Evolutionary conservation across 2,888 invertebrate species (phyloP).

Genomic region (Axea sp.): DNA sequence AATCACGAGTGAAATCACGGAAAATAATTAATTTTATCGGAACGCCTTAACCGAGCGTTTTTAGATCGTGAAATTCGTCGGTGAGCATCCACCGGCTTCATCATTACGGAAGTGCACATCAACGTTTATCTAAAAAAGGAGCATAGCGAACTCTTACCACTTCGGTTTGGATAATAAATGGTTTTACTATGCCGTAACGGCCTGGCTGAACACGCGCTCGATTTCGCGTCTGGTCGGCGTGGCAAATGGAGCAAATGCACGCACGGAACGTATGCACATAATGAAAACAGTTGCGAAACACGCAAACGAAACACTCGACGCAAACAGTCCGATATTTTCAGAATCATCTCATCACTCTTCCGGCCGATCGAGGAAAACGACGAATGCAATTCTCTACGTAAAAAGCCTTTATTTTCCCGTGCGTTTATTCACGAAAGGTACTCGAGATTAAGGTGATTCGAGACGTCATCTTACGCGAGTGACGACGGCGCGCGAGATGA

Average conservation of each 20-base stretch:
- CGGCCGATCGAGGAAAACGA: conserved; percentile 25
- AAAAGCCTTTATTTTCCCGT: conserved; percentile 28
- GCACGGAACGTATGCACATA: conserved; percentile 61
- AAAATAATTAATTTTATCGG: conserved; percentile 62
- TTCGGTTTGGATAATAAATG: conserved; percentile 62
- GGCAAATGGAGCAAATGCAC: conserved; percentile 62
- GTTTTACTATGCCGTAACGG: conserved; percentile 59
- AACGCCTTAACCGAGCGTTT: conserved; percentile 53
- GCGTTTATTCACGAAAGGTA: conserved; percentile 10
- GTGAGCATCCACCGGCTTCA: conserved; percentile 56
- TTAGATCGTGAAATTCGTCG: conserved; percentile 62
- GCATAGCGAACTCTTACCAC: conserved; percentile 59
- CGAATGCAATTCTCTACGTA: conserved; percentile 18
- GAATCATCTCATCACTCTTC: conserved; percentile 42
- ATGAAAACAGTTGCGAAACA: conserved; percentile 60
- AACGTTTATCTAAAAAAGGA: conserved; percentile 62
- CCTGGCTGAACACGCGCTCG: conserved; percentile 60
- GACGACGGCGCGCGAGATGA: conserved; percentile 9
- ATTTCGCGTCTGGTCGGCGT: conserved; percentile 61
- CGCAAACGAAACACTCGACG: conserved; percentile 47
- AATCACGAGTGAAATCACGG: conserved; percentile 58
- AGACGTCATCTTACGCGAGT: conserved; percentile 14
- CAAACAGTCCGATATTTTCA: conserved; percentile 51
- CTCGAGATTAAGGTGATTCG: conserved; percentile 35
- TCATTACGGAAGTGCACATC: conserved; percentile 62